Evolutionary conservation across 1,140 invertebrate genomes (phyloP).

Genomic region (Lanistes nyassanus): DNA sequence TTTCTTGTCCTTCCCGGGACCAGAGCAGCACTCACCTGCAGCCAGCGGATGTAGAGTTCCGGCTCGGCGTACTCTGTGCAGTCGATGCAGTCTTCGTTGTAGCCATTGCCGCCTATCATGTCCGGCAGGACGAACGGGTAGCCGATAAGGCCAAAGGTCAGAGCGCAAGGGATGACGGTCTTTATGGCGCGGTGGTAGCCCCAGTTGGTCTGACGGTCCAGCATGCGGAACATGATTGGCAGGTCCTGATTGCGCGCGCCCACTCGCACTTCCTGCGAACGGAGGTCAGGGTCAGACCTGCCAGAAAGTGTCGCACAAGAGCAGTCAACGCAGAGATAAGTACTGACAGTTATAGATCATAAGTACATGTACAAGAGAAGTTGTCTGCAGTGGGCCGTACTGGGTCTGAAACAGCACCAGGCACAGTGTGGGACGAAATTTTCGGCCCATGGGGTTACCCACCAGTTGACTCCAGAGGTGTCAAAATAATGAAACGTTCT

Average conservation of each 20-base stretch:
- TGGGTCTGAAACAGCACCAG: no score
- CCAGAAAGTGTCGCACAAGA: no score
- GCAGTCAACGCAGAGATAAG: no score
- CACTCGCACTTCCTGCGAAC: conserved; percentile 72
- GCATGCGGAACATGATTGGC: conserved; percentile 85
- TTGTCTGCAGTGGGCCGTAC: no score
- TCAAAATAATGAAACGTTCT: no score
- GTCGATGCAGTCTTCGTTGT: conserved; percentile 49
- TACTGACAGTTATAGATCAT: no score
- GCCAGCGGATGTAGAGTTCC: conserved; percentile 88
- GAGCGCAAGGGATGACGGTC: conserved; percentile 81
- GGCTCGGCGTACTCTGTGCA: conserved; percentile 70
- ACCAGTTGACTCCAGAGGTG: no score
- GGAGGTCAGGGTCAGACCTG: conserved; percentile 22
- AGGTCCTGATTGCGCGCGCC: conserved; percentile 81
- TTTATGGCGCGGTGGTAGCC: conserved; percentile 81
- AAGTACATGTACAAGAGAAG: no score
- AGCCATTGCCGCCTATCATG: conserved; percentile 91
- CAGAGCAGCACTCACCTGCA: conserved; percentile 76
- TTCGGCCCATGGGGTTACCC: no score
- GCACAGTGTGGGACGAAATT: no score
- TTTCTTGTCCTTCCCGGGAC: no score
- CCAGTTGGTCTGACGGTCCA: conserved; percentile 87
- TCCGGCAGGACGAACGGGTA: conserved; percentile 89
- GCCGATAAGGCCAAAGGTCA: conserved; percentile 85